Base-by-base conservation (phyloP, 2,888 invertebrate genomes). In the Axea sp. region DNA sequence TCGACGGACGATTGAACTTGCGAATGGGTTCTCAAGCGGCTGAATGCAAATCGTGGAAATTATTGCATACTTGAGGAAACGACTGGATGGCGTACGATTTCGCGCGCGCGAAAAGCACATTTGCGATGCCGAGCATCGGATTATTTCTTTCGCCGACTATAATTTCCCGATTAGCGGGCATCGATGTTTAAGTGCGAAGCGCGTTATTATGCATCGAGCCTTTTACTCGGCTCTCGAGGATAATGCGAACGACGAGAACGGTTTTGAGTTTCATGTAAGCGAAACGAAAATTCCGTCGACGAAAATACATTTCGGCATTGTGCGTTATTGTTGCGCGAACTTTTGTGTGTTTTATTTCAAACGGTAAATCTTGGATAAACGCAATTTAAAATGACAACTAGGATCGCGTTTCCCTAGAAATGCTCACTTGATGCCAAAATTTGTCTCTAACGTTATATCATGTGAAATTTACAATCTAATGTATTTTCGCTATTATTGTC, bases 381-480 rank as follows among this genome's bases (percentile, higher is more conserved):
- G 59, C 47, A 59, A 65, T 72, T 65, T 72, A 53, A 72, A 72
- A 72, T 72, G 72, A 72, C 59, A 60, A 59, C 65, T 72, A 43
- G 65, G 4, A 31, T 9, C 30, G 43, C 59, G 65, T 65, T 72
- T 72, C 47, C 65, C 51, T 43, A 53, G 65, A 72, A 72, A 1
- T 39, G 51, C 8, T n/a, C 45, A 28, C 17, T 33, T 53, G 53
- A 2, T 72, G 71, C 71, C 64, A 72, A 57, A 62, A 41, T 30
- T 41, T 39, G 55, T 22, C 15, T 57, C 47, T 55, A 41, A 31
- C 43, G 35, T 33, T 41, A 28, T 9, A 19, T n/a, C 45, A 14
- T 9, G 43, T 22, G 17, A 53, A 62, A 71, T 55, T 62, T 62
- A 62, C 41, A 62, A 55, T 71, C 62, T 8, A 31, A 31, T 37